phyloP scores from a whole-genome alignment of 2,113 vertebrate species.

The Eulacestoma nigropectus region DNA sequence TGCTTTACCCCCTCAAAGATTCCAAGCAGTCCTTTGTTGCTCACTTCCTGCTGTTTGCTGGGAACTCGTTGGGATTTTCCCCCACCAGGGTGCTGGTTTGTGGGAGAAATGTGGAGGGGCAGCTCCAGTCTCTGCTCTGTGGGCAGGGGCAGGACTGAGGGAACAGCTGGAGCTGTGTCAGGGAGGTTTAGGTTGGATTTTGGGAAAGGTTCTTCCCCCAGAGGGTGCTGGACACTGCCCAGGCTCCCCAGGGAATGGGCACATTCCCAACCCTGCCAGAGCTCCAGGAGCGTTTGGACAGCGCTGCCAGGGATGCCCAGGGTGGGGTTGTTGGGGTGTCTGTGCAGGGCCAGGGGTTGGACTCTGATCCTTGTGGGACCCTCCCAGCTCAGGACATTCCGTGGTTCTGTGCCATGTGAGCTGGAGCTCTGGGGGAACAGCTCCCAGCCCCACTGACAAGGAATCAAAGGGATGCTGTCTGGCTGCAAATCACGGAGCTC shows the following conservation, averaged over 20 bases:
- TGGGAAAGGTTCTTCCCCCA: neutral
- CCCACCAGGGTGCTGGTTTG: neutral
- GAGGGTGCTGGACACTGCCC: neutral
- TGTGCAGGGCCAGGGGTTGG: neutral
- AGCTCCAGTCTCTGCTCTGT: neutral
- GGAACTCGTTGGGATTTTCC: neutral
- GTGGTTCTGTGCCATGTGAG: neutral
- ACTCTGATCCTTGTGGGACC: neutral
- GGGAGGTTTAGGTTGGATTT: neutral
- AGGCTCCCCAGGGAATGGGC: neutral
- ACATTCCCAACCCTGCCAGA: neutral
- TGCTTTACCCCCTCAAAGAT: neutral
- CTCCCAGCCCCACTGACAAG: neutral
- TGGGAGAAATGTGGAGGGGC: neutral
- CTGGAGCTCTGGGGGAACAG: neutral
- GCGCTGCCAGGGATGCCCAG: neutral
- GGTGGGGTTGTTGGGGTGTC: neutral
- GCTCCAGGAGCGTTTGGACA: neutral
- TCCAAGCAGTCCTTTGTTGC: neutral
- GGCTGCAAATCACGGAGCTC: neutral
- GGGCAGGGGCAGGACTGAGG: neutral
- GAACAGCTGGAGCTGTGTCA: neutral
- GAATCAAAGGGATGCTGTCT: neutral
- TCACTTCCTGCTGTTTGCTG: neutral
- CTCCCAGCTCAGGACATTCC: neutral